phyloP scores from a whole-genome alignment of 2,797 vertebrate species.

The Apogon hyalosoma region DNA sequence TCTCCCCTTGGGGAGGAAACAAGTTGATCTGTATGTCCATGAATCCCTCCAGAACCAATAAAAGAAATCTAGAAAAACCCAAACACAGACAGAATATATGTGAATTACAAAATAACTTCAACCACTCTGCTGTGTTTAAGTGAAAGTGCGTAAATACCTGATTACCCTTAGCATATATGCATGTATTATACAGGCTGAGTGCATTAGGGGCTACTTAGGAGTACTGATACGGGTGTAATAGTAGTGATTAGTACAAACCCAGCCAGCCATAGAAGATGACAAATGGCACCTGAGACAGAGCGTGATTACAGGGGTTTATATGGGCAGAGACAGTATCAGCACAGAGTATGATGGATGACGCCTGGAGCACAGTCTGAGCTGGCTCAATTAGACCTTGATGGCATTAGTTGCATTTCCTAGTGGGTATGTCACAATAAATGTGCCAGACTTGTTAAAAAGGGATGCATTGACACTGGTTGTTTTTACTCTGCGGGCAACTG shows the following conservation, averaged over 20 bases:
- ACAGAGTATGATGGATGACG: conserved; percentile 71
- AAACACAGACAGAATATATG: too few species aligned
- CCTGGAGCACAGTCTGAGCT: conserved; percentile 60
- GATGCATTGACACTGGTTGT: conserved; percentile 47
- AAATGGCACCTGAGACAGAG: conserved; percentile 72
- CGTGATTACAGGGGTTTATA: conserved; percentile 64
- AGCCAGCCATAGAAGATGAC: conserved; percentile 65
- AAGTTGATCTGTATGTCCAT: too few species aligned
- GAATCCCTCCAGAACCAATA: too few species aligned
- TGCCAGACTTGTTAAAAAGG: conserved; percentile 60
- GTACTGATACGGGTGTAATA: conserved; percentile 61
- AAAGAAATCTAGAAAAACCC: too few species aligned
- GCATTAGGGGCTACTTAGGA: conserved; percentile 46
- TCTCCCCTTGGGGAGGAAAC: too few species aligned
- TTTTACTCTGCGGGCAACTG: conserved; percentile 28
- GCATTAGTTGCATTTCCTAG: conserved; percentile 68
- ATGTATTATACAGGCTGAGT: conserved; percentile 33
- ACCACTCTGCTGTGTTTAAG: conserved; percentile 5
- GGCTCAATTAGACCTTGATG: conserved; percentile 73
- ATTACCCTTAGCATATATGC: conserved; percentile 1
- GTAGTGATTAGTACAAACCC: conserved; percentile 68
- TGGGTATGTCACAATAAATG: conserved; percentile 67
- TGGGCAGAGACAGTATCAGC: conserved; percentile 70
- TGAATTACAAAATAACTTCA: background rate
- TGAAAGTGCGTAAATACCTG: conserved; percentile 12